phyloP scores from a whole-genome alignment of 2,113 vertebrate genomes.

The Hiodon alosoides region DNA sequence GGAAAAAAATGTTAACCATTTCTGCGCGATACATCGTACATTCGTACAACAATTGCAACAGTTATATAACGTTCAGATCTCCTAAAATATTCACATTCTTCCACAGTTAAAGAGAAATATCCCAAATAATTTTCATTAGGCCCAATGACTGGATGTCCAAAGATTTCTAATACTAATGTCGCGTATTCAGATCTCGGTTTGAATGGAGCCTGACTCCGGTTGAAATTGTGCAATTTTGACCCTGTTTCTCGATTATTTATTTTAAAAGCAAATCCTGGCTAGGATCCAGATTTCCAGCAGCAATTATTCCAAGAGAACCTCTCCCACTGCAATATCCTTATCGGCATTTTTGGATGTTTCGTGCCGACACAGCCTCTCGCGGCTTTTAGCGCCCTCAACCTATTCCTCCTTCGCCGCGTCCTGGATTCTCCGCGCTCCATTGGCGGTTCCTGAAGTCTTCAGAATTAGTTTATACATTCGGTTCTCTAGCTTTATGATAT shows the following conservation, averaged over 20 bases:
- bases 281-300: constrained; percentile 6
- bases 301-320: background rate
- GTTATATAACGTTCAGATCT: constrained; percentile 21
- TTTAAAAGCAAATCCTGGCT: constrained; percentile 5
- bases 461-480: constrained; percentile 85
- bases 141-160: constrained; percentile 21
- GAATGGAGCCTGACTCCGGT: constrained; percentile 48
- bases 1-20: constrained; percentile 52
- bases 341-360: constrained; percentile 31
- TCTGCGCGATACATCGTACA: constrained; percentile 45
- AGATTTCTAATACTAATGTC: constrained; percentile 30
- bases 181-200: constrained; percentile 34
- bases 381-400: constrained; percentile 39
- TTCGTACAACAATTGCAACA: constrained; percentile 46
- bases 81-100: constrained; percentile 11
- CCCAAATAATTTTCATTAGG: constrained; percentile 5
- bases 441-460: constrained; percentile 53
- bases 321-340: constrained; percentile 10
- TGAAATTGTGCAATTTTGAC: constrained; percentile 26
- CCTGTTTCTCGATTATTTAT: constrained; percentile 12
- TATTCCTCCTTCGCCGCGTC: constrained; percentile 25
- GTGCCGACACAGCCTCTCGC: constrained; percentile 32
- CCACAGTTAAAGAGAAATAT: background rate
- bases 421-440: constrained; percentile 15
- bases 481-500: constrained; percentile 99